phyloP scores from a whole-genome alignment of 2,888 invertebrate species.

The Phragmatobia fuliginosa region DNA sequence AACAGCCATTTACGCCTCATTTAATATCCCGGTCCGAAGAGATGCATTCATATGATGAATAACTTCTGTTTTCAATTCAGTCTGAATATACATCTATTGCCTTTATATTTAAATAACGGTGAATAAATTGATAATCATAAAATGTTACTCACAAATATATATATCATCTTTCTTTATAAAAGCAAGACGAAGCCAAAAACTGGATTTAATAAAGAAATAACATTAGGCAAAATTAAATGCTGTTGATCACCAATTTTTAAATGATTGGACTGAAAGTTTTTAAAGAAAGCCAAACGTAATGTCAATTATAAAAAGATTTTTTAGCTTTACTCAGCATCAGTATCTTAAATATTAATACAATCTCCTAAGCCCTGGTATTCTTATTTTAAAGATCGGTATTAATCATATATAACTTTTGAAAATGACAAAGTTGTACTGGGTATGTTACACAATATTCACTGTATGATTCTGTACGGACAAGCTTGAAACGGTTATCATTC shows the following conservation, averaged over 20 bases:
- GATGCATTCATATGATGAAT: constrained; percentile 3
- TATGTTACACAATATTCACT: too few species aligned
- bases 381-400: too few species aligned
- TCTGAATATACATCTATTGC: background rate
- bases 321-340: too few species aligned
- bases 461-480: background rate
- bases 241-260: background rate
- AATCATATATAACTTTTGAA: background rate
- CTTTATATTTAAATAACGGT: background rate
- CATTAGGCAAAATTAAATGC: background rate
- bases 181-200: too few species aligned
- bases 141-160: too few species aligned
- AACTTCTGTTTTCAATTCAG: background rate
- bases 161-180: too few species aligned
- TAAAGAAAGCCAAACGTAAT: too few species aligned
- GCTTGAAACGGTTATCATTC: background rate
- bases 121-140: too few species aligned
- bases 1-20: constrained; percentile 14
- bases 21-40: constrained; percentile 16
- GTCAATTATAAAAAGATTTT: too few species aligned
- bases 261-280: background rate
- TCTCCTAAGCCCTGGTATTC: background rate
- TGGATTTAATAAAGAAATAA: too few species aligned
- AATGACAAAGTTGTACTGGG: background rate
- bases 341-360: background rate